These are phyloP conservation scores for Conops quadrifasciatus DNA, from an alignment of 2,888 invertebrate species.

Conservation along the genomic window DNA sequence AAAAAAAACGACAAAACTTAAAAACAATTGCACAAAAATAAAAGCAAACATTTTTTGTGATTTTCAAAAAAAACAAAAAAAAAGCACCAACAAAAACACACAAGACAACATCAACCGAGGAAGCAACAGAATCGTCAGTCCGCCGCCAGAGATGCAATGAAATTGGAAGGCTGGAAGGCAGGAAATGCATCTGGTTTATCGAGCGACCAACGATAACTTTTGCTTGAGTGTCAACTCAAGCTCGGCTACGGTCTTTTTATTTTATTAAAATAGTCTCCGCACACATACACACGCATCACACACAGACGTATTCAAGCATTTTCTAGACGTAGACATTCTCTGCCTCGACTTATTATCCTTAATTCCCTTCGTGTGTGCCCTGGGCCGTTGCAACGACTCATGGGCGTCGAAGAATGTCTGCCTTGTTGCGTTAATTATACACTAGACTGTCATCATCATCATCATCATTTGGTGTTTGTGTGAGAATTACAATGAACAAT, in stretches of 20 bases:
- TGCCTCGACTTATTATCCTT: conserved; percentile 5
- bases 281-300: background rate
- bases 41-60: conserved; percentile 11
- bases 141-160: too few species aligned
- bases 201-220: background rate
- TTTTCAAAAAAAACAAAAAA: background rate
- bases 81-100: conserved; percentile 6
- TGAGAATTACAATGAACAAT: conserved; percentile 27
- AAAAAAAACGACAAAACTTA: conserved; percentile 1
- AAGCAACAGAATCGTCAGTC: too few species aligned
- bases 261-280: conserved; percentile 32
- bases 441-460: conserved; percentile 3
- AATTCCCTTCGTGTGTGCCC: background rate
- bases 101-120: background rate
- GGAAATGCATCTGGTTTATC: conserved; percentile 2
- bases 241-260: conserved; percentile 4
- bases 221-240: background rate
- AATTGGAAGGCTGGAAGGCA: too few species aligned
- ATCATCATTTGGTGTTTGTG: conserved; percentile 19
- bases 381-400: background rate
- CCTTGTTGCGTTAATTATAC: conserved; percentile 18
- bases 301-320: background rate
- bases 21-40: background rate
- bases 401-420: background rate
- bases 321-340: conserved; percentile 39